These are phyloP conservation scores for Mechanitis mazaeus DNA, from an alignment of 2,888 invertebrate species.

Conservation along the genomic window DNA sequence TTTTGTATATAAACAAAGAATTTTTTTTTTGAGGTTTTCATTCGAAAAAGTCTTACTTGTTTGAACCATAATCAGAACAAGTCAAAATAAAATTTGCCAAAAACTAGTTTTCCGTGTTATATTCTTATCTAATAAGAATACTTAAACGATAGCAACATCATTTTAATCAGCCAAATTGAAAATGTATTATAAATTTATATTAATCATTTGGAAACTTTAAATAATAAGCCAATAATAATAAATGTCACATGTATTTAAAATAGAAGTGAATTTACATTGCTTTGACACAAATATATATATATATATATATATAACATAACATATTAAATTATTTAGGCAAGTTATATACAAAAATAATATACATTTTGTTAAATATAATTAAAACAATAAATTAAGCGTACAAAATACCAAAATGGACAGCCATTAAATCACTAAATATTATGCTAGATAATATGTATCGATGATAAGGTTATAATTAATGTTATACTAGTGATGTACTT, in stretches of 20 bases:
- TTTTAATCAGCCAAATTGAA: too few species aligned
- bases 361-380: constrained; percentile 10
- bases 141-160: too few species aligned
- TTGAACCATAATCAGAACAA: too few species aligned
- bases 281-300: neutral
- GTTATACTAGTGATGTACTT: too few species aligned
- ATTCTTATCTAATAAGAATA: too few species aligned
- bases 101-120: too few species aligned
- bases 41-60: too few species aligned
- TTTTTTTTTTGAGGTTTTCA: too few species aligned
- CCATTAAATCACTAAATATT: constrained; percentile 22
- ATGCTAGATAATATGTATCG: constrained; percentile 13
- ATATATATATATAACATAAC: neutral
- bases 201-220: neutral
- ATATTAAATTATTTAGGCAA: neutral
- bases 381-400: constrained; percentile 14
- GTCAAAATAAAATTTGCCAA: too few species aligned
- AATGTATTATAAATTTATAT: neutral
- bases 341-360: constrained; percentile 14
- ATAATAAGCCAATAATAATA: constrained; percentile 1
- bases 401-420: constrained; percentile 15
- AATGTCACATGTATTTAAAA: constrained; percentile 5
- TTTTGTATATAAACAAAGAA: too few species aligned
- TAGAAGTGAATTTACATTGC: constrained; percentile 3
- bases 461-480: neutral